Base-by-base conservation (phyloP, 2,888 invertebrate species). In the Trissolcus japonicus region DNA sequence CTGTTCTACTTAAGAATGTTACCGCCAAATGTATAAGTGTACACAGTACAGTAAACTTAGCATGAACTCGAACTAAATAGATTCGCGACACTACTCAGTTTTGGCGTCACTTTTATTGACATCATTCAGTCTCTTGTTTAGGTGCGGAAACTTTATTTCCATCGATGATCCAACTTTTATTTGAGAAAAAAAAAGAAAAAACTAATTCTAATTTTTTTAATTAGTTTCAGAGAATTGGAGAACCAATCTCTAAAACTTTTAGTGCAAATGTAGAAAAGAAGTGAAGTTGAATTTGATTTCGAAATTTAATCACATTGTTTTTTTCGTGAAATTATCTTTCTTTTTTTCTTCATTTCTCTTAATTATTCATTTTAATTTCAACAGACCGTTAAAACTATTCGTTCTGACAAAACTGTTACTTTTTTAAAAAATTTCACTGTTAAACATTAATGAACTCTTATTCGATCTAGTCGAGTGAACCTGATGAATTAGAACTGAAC, bases 1-100 rank as follows among this genome's bases (percentile, higher is more conserved):
- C 81, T 82, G 80, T 78, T 82, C 81, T 48, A 82, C 80, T 82
- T 82, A 77, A 72, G 35, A 66, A 67, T 68, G 57, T 59, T 67
- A 56, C 79, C 78, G 74, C 79, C 73, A 80, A 72, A 76, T 80
- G 80, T 78, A 76, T 53, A 78, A 76, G 59, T 66, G 76, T 79
- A 11, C 35, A 35, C 35, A 35, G 35, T 35, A 68, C 72, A 69
- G 69, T 56, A 65, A 63, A 60, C 67, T 61, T 68, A 74, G 72
- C 72, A 71, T 69, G 71, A 80, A 71, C 78, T 79, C 61, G 78
- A 78, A 67, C 79, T 72, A 81, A 77, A 77, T 79, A 66, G 80
- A 79, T 81, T 81, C 40, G 51, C 41, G 43, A 63, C 61, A 48
- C 50, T 62, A 16, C 50, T 59, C 62, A 14, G 46, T 11, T 17